Conservation (phyloP, 2,888 invertebrate species). For the Euclidia mi region DNA sequence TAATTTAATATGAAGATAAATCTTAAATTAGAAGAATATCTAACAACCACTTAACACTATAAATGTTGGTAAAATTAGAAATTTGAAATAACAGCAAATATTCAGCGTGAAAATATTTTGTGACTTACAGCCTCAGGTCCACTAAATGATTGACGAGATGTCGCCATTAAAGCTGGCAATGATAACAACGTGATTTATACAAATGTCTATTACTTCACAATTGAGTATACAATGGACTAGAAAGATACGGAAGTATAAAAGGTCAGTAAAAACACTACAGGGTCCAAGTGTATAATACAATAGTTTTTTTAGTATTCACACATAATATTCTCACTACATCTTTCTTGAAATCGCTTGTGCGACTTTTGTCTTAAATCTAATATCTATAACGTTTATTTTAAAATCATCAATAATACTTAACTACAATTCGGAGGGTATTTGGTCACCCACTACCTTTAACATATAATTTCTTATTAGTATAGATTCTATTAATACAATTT, state of each 20-base stretch:
- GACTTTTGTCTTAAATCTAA: constrained; percentile 47
- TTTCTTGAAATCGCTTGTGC: constrained; percentile 75
- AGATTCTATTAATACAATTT: constrained; percentile 44
- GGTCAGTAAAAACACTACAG: constrained; percentile 86
- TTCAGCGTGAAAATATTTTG: constrained; percentile 32
- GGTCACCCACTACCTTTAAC: constrained; percentile 68
- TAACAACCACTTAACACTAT: constrained; percentile 45
- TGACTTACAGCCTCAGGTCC: constrained; percentile 30
- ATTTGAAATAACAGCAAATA: constrained; percentile 19
- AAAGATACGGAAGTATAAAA: constrained; percentile 84
- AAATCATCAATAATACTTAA: constrained; percentile 61
- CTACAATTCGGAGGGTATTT: constrained; percentile 81
- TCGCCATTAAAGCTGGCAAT: constrained; percentile 20
- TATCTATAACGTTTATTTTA: constrained; percentile 58
- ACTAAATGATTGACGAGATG: constrained; percentile 26
- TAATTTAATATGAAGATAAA: constrained; percentile 25
- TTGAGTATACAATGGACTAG: constrained; percentile 61
- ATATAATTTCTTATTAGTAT: constrained; percentile 44
- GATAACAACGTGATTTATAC: constrained; percentile 28
- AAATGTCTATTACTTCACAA: constrained; percentile 31
- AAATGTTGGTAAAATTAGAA: constrained; percentile 34
- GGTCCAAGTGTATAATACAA: constrained; percentile 80
- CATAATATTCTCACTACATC: constrained; percentile 82
- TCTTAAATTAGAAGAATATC: constrained; percentile 48
- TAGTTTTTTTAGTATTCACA: constrained; percentile 65